Evolutionary conservation across 2,797 vertebrate genomes (phyloP).

Genomic region (Botia kubotai): DNA sequence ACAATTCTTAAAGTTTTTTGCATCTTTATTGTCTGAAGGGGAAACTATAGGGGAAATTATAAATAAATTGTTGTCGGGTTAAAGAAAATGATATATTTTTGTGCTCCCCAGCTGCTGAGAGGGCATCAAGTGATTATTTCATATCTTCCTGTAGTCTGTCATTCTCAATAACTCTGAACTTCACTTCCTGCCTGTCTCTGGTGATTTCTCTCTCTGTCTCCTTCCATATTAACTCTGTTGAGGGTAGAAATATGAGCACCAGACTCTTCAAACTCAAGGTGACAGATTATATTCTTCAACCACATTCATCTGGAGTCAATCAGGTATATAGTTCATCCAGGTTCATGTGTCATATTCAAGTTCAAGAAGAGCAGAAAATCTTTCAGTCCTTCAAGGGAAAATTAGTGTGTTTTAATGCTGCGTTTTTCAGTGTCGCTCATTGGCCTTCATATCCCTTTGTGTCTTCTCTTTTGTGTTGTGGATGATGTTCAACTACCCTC

Average conservation of each 20-base stretch:
- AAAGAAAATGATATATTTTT: slow-evolving; percentile 3
- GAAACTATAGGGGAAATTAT: slow-evolving; percentile 16
- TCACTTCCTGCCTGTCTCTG: neutral
- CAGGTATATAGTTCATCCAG: slow-evolving; percentile 22
- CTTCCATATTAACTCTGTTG: slow-evolving; percentile 37
- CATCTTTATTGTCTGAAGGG: slow-evolving; percentile 4
- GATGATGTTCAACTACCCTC: slow-evolving; percentile 35
- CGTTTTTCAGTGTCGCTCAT: slow-evolving; percentile 19
- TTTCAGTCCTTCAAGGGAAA: slow-evolving; percentile 7
- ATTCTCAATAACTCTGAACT: neutral
- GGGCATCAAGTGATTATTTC: slow-evolving; percentile 19
- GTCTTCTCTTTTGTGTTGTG: slow-evolving; percentile 4
- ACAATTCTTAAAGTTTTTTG: neutral
- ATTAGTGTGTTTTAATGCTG: slow-evolving; percentile 3
- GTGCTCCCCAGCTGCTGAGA: slow-evolving; percentile 11
- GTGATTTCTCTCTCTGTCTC: slow-evolving; percentile 21
- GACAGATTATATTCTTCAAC: slow-evolving; percentile 52
- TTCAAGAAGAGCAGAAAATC: slow-evolving; percentile 9
- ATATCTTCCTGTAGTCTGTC: slow-evolving; percentile 30
- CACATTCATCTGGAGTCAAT: slow-evolving; percentile 51
- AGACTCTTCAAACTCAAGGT: slow-evolving; percentile 39
- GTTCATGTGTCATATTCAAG: slow-evolving; percentile 8
- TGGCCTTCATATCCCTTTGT: neutral
- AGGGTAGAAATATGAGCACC: slow-evolving; percentile 59
- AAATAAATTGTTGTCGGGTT: neutral